phyloP scores from a whole-genome alignment of 2,113 vertebrate species.

The Catharus minimus region DNA sequence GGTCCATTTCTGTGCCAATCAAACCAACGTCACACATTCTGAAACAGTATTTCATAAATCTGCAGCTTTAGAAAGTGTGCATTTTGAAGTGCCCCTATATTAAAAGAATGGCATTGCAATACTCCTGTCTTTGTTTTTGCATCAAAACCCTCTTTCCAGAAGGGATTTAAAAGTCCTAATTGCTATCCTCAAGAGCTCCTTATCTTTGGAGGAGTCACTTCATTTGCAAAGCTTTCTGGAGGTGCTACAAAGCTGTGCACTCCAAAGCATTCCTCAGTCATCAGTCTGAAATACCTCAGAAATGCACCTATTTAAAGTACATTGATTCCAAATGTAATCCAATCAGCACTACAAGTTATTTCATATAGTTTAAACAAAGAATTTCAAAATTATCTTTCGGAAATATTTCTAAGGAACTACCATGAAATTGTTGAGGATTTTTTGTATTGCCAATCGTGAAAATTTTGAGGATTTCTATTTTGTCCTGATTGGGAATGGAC shows the following conservation, averaged over 20 bases:
- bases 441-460: background rate
- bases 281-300: background rate
- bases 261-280: background rate
- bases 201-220: background rate
- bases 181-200: background rate
- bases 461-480: background rate
- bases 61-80: background rate
- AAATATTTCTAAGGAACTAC: background rate
- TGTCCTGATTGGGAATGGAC: background rate
- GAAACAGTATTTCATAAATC: background rate
- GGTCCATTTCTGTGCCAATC: background rate
- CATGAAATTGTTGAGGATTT: fast-evolving
- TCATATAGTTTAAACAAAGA: background rate
- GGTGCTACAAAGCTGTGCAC: background rate
- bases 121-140: background rate
- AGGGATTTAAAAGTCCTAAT: background rate
- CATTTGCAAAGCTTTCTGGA: background rate
- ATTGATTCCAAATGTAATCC: background rate
- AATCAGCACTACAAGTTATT: background rate
- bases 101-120: background rate
- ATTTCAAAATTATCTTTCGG: background rate
- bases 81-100: background rate
- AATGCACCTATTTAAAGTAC: background rate
- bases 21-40: background rate
- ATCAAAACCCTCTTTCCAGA: background rate